Conservation (phyloP, 2,888 invertebrate species). For the Lumbricus terrestris region DNA sequence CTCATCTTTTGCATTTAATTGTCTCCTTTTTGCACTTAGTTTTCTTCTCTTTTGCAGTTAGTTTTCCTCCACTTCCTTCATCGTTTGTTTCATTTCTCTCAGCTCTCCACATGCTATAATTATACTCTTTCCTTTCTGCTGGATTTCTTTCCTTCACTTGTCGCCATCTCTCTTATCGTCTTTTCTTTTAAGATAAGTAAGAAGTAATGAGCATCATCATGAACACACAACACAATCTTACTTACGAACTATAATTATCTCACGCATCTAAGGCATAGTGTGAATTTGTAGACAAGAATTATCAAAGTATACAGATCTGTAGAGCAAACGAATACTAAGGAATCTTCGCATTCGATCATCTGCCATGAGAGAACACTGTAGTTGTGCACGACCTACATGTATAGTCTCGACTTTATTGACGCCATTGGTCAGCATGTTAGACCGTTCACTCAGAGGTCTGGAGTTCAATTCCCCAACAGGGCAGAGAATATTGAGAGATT, state of each 20-base stretch:
- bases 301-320: too few relatives aligned
- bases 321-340: too few relatives aligned
- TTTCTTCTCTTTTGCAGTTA: too few relatives aligned
- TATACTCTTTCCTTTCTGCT: neutral
- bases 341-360: too few relatives aligned
- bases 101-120: neutral
- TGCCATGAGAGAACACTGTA: too few relatives aligned
- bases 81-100: neutral
- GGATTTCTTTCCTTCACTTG: neutral
- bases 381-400: too few relatives aligned
- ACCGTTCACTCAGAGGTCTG: neutral
- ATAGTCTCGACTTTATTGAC: too few relatives aligned
- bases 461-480: neutral
- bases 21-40: neutral
- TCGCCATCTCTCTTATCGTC: neutral
- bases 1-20: neutral
- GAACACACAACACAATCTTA: too few relatives aligned
- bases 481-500: neutral
- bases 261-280: too few relatives aligned
- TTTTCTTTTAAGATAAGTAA: neutral
- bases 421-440: neutral
- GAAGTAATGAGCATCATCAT: too few relatives aligned
- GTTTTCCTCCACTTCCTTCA: neutral
- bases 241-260: too few relatives aligned
- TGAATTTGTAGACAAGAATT: too few relatives aligned